Percentiles rank a stretch among this genome's conserved stretches.
Conservation (phyloP, 1,140 invertebrate species). For the Penaeus chinensis region DNA sequence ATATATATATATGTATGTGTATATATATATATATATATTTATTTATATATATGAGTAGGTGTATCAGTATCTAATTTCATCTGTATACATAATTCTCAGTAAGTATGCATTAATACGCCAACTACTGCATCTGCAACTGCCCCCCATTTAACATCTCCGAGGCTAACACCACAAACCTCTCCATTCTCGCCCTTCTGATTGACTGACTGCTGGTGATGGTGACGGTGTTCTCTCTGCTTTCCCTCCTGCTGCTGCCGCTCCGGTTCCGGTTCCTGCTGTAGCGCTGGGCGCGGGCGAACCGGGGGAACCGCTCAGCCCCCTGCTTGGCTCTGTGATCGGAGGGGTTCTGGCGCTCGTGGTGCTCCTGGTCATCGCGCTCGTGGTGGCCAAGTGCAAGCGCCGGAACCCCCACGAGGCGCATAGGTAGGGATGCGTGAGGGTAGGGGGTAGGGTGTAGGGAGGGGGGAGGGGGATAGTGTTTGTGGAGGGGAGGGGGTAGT, state of each 20-base stretch:
- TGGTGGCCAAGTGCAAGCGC: constrained; percentile 58
- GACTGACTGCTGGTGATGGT: too few species aligned
- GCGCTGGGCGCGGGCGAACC: constrained; percentile 54
- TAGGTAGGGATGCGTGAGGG: constrained; percentile 15
- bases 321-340: constrained; percentile 59
- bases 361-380: constrained; percentile 47
- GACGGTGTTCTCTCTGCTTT: too few species aligned
- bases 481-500: not conserved
- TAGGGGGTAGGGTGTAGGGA: not conserved
- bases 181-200: too few species aligned
- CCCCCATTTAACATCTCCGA: too few species aligned
- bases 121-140: too few species aligned
- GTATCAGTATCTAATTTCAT: constrained; percentile 7
- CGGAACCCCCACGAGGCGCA: constrained; percentile 25
- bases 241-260: not conserved
- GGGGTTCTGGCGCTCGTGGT: constrained; percentile 46
- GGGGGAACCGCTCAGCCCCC: constrained; percentile 59
- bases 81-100: constrained; percentile 16
- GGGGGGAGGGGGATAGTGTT: not conserved
- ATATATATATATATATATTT: not conserved
- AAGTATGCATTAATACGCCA: not conserved
- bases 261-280: not conserved
- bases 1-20: constrained; percentile 20
- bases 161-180: too few species aligned
- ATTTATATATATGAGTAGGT: not conserved